A percentile compares a stretch with the other conserved stretches of the same genome.
Conservation (phyloP, 2,888 invertebrate genomes). For the Agonopterix arenella region DNA sequence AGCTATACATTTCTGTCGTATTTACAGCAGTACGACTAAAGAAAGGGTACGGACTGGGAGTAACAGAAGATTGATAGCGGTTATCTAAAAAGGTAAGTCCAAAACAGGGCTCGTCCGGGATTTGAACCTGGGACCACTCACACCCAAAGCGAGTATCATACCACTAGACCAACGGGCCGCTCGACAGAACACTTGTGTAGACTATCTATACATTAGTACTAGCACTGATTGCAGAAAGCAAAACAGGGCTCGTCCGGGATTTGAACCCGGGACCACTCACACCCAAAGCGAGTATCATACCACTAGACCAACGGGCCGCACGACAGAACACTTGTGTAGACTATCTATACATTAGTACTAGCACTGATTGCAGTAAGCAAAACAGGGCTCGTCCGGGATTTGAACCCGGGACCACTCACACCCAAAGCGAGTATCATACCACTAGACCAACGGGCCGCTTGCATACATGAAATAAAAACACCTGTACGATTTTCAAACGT, state of each 20-base stretch:
- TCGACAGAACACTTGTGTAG: no score
- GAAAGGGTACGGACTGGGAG: slow-evolving; percentile 20
- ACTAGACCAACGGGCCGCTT: slow-evolving; percentile 45
- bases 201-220: no score
- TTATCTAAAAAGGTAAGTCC: neutral
- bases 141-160: slow-evolving; percentile 50
- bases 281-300: slow-evolving; percentile 34
- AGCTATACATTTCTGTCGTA: slow-evolving; percentile 43
- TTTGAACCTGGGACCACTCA: slow-evolving; percentile 69
- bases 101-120: slow-evolving; percentile 44
- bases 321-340: no score
- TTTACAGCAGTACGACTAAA: slow-evolving; percentile 35
- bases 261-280: slow-evolving; percentile 52
- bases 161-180: slow-evolving; percentile 54
- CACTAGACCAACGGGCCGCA: slow-evolving; percentile 9
- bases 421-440: slow-evolving; percentile 49
- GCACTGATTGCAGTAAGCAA: slow-evolving; percentile 8
- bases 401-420: slow-evolving; percentile 69
- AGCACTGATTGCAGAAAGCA: neutral
- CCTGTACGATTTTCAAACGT: no score
- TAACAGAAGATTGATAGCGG: slow-evolving; percentile 8
- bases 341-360: neutral
- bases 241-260: slow-evolving; percentile 21
- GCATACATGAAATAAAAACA: neutral
- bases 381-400: slow-evolving; percentile 47